Base-by-base conservation (phyloP, 2,888 invertebrate species). In the Diarsia rubi region DNA sequence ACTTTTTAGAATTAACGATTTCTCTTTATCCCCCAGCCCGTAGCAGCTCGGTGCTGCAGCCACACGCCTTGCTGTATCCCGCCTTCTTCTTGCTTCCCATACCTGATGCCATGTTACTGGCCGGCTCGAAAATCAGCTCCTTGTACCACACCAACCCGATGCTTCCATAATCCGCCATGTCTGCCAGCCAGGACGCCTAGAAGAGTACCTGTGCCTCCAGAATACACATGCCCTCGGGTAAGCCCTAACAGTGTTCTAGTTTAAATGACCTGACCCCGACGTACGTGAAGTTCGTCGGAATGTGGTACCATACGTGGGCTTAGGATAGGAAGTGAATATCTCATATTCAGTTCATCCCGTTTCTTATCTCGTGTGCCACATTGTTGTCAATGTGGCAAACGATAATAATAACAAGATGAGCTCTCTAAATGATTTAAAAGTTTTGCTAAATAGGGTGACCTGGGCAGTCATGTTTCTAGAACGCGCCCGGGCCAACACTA, bases 81-180 rank as follows among this genome's bases (percentile, higher is more conserved):
- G 0, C 96, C 96, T 0, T 93, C 95, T 0, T 86, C 92, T 0
- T 93, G 92, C 83, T 96, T 94, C 82, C 95, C 96, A 0, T 96
- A 94, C 85, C 86, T 95, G 67, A 94, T 94, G 94, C 96, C 96
- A 0, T 96, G 96, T 83, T 96, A 86, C 90, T 96, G 95, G 96
- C 95, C 96, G 0, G 89, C 94, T 0, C 85, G 95, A 5, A 82
- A 94, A 0, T 89, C 91, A 3, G 95, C 96, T 0, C 96, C 96
- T 0, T 96, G 96, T 83, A 88, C 86, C 71, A 85, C 88, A 3
- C 96, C 96, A 0, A 69, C 88, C 0, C 85, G 89, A 21, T 96
- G 96, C 88, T 96, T 96, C 90, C 96, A 96, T 84, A 95, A 93
- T 75, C 96, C 96, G 0, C 95, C 95, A 0, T 96, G 96, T 75